Base-by-base conservation (phyloP, 2,113 vertebrate species). In the Leiothrix lutea region DNA sequence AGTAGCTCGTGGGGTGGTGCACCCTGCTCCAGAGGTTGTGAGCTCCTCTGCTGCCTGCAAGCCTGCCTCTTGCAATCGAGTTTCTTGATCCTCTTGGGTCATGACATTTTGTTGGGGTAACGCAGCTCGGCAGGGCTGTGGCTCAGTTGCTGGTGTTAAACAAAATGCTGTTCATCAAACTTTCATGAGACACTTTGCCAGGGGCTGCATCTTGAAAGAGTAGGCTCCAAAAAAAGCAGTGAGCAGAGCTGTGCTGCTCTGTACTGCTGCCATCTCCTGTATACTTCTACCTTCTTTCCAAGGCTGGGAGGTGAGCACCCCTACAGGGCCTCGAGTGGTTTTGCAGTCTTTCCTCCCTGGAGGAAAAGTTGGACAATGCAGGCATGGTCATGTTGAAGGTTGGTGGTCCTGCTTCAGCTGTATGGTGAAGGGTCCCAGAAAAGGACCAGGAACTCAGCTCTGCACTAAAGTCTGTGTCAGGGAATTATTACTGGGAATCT, bases 121-220 rank as follows among this genome's bases (percentile, higher is more conserved):
- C 6, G 6, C 54, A 69, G 85, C 94, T 88, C 9, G 0, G 73
- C 74, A 24, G 75, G 75, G 56, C 69, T 81, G 65, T 85, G 81
- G 91, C 87, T 95, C 57, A 9, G 73, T 75, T 64, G n/a, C 84
- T 82, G 62, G 69, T 95, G 95, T 95, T 91, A 72, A 92, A 95
- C 94, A 95, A 96, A 97, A 95, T 77, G 91, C 45, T 85, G 62
- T 67, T 94, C 80, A 97, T 97, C 88, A 94, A 94, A 94, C 84
- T 96, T 97, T 83, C 48, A 96, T 96, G 83, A 96, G 44, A 73
- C 54, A 38, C 71, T 85, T 92, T 90, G 90, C 95, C 62, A 3
- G 40, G 77, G 83, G 91, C 91, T 94, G 78, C 66, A 12, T 87
- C 78, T 75, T 87, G 91, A 95, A 86, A 91, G 87, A 80, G 25